phyloP scores from a whole-genome alignment of 2,113 vertebrate species.

The Ceuthmochares aereus region DNA sequence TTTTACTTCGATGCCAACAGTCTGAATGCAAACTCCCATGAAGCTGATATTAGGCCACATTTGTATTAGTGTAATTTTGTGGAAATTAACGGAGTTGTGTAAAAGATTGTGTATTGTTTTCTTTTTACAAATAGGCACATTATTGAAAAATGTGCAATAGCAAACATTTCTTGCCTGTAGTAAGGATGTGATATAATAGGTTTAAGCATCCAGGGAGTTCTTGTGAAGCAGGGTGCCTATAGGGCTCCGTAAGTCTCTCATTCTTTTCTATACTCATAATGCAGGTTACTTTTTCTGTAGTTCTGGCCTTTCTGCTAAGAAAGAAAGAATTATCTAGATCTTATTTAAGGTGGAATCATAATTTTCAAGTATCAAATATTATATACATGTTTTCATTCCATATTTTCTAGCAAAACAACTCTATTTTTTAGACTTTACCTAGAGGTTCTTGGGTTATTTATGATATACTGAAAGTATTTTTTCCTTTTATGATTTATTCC shows the following conservation, averaged over 20 bases:
- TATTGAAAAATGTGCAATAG: not conserved
- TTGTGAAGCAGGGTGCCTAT: not conserved
- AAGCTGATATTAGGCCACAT: not conserved
- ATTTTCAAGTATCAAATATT: not conserved
- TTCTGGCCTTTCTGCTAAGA: not conserved
- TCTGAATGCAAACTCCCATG: not conserved
- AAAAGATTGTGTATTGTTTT: not conserved
- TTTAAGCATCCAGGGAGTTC: not conserved
- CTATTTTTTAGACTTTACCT: not conserved
- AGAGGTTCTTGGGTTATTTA: not conserved
- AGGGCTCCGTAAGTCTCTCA: not conserved
- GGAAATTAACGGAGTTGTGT: not conserved
- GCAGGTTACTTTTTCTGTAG: not conserved
- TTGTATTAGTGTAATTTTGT: not conserved
- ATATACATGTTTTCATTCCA: not conserved
- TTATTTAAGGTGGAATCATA: not conserved
- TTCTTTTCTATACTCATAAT: not conserved
- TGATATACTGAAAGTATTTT: not conserved
- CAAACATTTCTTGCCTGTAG: not conserved
- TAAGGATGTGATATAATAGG: not conserved
- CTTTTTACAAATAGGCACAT: not conserved
- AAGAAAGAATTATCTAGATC: not conserved
- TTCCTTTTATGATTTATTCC: not conserved
- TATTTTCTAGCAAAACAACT: not conserved
- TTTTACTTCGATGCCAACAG: not conserved